phyloP scores from a whole-genome alignment of 2,888 invertebrate species.

The Pherbina coryleti region DNA sequence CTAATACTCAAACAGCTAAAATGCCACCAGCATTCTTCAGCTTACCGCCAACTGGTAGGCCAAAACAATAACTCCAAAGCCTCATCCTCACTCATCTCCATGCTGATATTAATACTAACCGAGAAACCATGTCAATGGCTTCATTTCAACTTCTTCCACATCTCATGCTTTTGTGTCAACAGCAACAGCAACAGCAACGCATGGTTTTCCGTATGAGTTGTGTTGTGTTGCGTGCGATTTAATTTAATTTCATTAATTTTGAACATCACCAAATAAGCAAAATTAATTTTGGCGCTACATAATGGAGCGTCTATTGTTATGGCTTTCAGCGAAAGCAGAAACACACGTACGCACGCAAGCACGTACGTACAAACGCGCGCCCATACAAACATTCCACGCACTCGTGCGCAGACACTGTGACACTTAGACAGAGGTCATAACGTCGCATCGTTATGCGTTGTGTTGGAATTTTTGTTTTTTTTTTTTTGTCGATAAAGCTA shows the following conservation, averaged over 20 bases:
- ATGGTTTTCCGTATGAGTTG: background rate
- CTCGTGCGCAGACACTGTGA: background rate
- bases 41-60: no score
- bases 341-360: background rate
- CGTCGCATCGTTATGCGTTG: background rate
- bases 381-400: background rate
- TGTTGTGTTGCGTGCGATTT: constrained; percentile 32
- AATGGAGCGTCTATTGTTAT: constrained; percentile 21
- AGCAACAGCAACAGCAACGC: background rate
- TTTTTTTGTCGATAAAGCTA: no score
- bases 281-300: constrained; percentile 38
- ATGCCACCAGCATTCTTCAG: no score
- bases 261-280: constrained; percentile 40
- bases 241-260: constrained; percentile 44
- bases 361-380: background rate
- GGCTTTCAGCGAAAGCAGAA: background rate
- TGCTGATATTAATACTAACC: no score
- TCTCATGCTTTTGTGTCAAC: no score
- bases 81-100: no score
- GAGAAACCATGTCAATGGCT: no score
- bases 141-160: no score
- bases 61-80: no score
- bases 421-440: background rate
- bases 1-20: no score
- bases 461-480: no score